Conservation (phyloP, 2,888 invertebrate genomes). For the Leptinotarsa tumamoca region DNA sequence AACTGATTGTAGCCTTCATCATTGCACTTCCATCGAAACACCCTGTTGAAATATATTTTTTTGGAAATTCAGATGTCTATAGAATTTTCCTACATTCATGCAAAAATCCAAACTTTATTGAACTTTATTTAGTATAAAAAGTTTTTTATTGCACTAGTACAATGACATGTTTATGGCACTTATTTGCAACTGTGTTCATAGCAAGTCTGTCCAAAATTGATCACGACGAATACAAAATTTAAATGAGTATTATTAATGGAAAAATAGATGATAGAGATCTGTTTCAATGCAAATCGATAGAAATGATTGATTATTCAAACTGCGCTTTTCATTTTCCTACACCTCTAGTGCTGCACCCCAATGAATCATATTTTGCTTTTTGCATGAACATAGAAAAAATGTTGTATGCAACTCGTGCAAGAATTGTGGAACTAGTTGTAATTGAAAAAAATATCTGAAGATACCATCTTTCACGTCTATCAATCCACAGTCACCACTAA, state of each 20-base stretch:
- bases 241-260: constrained; percentile 4
- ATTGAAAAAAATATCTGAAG: neutral
- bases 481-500: neutral
- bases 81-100: neutral
- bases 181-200: neutral
- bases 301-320: neutral
- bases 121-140: neutral
- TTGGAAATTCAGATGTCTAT: neutral
- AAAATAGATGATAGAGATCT: constrained; percentile 1
- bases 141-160: neutral
- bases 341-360: neutral
- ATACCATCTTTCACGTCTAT: neutral
- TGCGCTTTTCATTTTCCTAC: constrained; percentile 5
- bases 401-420: neutral
- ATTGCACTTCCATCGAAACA: neutral
- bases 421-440: neutral
- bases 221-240: neutral
- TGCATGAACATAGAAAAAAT: neutral
- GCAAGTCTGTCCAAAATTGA: neutral
- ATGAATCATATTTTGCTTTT: neutral
- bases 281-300: constrained; percentile 1
- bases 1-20: constrained; percentile 1
- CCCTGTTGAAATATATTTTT: neutral
- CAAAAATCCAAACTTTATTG: neutral
- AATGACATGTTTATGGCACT: neutral